Base-by-base conservation (phyloP, 2,888 invertebrate species). In the Chaetogeoica ovagalla region DNA sequence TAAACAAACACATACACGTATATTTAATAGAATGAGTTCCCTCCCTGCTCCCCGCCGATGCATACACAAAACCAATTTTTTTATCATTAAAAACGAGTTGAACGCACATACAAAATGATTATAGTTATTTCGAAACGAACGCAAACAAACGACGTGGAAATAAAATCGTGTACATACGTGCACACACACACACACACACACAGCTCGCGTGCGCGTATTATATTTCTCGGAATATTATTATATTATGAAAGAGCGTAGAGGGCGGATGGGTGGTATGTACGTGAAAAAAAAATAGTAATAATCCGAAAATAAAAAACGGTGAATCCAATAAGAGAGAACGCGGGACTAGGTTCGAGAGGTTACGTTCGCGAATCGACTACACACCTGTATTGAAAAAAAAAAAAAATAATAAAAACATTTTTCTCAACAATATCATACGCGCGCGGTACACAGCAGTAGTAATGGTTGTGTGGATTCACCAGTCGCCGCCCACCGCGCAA, bases 61-160 rank as follows among this genome's bases (percentile, higher is more conserved):
- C 9, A n/a, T n/a, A 52, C 23, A 37, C 43, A 21, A 65, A 11
- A 69, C 52, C 19, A 19, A 52, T 23, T 30, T 57, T 69, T 30
- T 62, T 52, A 73, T 37, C 65, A 65, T 65, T 39, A 21, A 65
- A 57, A 74, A 52, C 30, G 15, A 19, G 17, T 55, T 30, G 30
- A 43, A 39, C 21, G 11, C 6, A 11, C 57, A 19, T 63, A 52
- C 23, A 57, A 55, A 74, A 74, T 66, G 37, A 57, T 43, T 63
- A 74, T 55, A 55, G 55, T 65, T 19, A 55, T 74, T 74, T 66
- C 19, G 48, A 75, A 65, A 65, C 17, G 23, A 66, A 75, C 15
- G 39, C 37, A 39, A 74, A 65, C 55, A 57, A 65, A 65, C 74
- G 74, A 75, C 57, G 65, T 1, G 43, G 39, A 75, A 75, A 65